A percentile compares a stretch with the other conserved stretches of the same genome.
phyloP scores from a whole-genome alignment of 2,888 invertebrate species.

The Anoplius nigerrimus region DNA sequence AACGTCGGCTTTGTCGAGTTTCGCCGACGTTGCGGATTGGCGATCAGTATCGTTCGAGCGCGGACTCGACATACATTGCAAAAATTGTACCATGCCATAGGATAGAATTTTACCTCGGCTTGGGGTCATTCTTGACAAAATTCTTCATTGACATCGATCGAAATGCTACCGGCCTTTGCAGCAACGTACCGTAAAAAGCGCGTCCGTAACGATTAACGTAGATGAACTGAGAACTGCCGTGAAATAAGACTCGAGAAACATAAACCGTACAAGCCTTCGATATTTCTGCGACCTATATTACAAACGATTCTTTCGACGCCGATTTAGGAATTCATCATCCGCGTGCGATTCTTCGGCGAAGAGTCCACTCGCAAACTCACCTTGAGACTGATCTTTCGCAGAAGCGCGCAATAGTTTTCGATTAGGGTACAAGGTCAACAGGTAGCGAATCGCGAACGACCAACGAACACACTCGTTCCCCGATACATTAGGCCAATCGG shows the following conservation, averaged over 20 bases:
- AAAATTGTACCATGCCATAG: too few species aligned
- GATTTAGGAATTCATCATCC: slow-evolving; percentile 18
- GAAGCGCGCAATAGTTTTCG: slow-evolving; percentile 12
- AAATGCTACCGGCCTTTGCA: too few species aligned
- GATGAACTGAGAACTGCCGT: slow-evolving; percentile 53
- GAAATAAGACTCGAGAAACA: slow-evolving; percentile 64
- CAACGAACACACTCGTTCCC: too few species aligned
- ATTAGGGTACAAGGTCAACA: too few species aligned
- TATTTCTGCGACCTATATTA: slow-evolving; percentile 30
- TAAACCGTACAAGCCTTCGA: slow-evolving; percentile 54
- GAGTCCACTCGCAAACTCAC: slow-evolving; percentile 28
- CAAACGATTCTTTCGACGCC: slow-evolving; percentile 24
- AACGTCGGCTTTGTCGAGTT: too few species aligned
- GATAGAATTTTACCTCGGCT: too few species aligned
- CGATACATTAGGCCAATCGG: too few species aligned
- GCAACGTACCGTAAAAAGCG: not conserved
- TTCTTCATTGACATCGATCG: too few species aligned
- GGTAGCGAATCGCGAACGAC: not conserved
- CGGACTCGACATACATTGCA: too few species aligned
- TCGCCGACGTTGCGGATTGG: too few species aligned
- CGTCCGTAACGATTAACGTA: not conserved
- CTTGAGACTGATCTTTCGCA: slow-evolving; percentile 49
- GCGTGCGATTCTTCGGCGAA: not conserved
- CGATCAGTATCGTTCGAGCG: too few species aligned
- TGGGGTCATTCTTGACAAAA: too few species aligned